Percentiles rank a stretch among this genome's conserved stretches.
These are phyloP conservation scores for Pelecanoides urinatrix DNA, from an alignment of 2,113 vertebrate species.

Conservation along the genomic window DNA sequence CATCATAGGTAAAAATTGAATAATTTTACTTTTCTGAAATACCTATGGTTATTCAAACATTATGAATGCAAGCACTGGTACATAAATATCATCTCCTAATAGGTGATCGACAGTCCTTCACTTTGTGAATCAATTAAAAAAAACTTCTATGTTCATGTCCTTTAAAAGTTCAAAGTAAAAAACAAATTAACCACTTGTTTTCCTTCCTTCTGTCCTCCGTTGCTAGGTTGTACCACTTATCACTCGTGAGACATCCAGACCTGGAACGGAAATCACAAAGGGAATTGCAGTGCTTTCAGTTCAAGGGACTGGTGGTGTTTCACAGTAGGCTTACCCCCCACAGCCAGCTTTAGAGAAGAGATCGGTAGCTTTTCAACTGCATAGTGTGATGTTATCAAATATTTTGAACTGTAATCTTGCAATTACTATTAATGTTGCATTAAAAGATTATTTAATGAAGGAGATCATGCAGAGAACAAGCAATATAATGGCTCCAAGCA, in stretches of 20 bases:
- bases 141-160: rapidly evolving
- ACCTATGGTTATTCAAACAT: not conserved
- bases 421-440: slow-evolving; percentile 77
- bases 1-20: not conserved
- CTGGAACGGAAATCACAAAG: not conserved
- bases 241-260: not conserved
- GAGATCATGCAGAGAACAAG: slow-evolving; percentile 71
- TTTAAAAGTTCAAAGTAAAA: not conserved
- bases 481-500: slow-evolving; percentile 70
- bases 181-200: not conserved
- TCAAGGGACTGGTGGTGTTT: not conserved
- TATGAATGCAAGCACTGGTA: not conserved
- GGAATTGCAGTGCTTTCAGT: not conserved
- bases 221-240: not conserved
- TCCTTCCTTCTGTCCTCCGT: not conserved
- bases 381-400: slow-evolving; percentile 74
- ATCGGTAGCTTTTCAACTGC: slow-evolving; percentile 50
- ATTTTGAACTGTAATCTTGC: slow-evolving; percentile 77
- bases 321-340: slow-evolving; percentile 39
- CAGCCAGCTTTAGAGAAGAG: slow-evolving; percentile 62
- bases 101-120: not conserved
- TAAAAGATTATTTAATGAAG: slow-evolving; percentile 79
- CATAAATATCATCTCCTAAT: not conserved
- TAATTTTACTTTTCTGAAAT: not conserved
- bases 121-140: not conserved